Conservation (phyloP, 2,888 invertebrate genomes). For the Heliconius ismenius region DNA sequence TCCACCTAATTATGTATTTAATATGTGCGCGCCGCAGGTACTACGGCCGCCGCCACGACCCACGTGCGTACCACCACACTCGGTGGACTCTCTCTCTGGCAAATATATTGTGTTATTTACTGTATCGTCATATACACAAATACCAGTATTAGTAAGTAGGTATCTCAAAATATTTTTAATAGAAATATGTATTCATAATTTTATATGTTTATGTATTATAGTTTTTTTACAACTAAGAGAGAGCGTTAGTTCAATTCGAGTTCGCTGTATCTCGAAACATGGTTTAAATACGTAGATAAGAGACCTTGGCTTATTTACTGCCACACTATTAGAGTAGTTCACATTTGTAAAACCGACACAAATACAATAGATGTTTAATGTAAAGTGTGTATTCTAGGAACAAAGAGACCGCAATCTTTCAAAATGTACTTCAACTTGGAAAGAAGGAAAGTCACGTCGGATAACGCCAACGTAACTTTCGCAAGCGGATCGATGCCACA, state of each 20-base stretch:
- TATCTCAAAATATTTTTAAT: neutral
- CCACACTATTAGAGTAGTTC: neutral
- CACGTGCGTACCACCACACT: conserved; percentile 4
- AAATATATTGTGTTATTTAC: neutral
- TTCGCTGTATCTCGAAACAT: conserved; percentile 9
- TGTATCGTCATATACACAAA: neutral
- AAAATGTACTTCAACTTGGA: neutral
- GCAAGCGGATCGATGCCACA: conserved; percentile 1
- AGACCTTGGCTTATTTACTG: conserved; percentile 16
- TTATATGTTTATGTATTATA: conserved; percentile 14
- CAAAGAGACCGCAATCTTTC: conserved; percentile 16
- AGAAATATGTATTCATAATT: neutral
- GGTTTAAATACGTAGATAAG: conserved; percentile 17
- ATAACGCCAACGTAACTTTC: conserved; percentile 1
- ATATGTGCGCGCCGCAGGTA: conserved; percentile 44
- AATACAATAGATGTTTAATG: neutral
- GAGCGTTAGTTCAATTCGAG: neutral
- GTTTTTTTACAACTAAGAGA: neutral
- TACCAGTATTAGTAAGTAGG: neutral
- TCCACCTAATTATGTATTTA: conserved; percentile 47
- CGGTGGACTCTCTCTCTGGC: neutral
- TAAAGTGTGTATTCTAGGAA: neutral
- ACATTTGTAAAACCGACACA: neutral
- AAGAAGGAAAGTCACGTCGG: neutral
- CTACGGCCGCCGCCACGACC: conserved; percentile 37